Percentiles rank a stretch among this genome's conserved stretches.
Conservation (phyloP, 2,797 vertebrate species). For the Aulostomus chinensis region DNA sequence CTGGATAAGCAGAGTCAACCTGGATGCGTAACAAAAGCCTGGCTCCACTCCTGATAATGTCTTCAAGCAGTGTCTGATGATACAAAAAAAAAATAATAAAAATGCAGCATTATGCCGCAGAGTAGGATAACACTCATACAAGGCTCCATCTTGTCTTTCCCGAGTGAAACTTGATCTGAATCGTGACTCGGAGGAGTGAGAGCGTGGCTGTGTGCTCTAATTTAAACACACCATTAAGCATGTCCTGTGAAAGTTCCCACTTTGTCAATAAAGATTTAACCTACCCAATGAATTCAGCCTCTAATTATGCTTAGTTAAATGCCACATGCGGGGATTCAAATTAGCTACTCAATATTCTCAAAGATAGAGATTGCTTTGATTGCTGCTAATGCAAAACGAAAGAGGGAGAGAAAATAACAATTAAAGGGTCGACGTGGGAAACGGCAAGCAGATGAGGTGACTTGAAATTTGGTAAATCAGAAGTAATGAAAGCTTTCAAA, state of each 20-base stretch:
- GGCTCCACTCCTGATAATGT: conserved; percentile 27
- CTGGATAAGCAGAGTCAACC: conserved; percentile 59
- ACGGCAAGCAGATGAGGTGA: conserved; percentile 2
- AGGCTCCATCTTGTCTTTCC: conserved; percentile 53
- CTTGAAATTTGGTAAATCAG: not conserved
- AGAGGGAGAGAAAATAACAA: conserved; percentile 18
- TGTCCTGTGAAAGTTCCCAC: conserved; percentile 61
- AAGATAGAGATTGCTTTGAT: conserved; percentile 4
- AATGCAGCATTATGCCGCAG: not conserved
- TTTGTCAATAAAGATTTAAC: conserved; percentile 74
- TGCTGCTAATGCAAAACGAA: conserved; percentile 30
- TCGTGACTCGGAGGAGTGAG: conserved; percentile 48
- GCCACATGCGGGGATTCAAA: conserved; percentile 43
- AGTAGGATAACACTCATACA: conserved; percentile 14
- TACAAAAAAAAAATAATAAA: no score
- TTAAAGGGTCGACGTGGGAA: conserved; percentile 9
- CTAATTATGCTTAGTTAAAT: conserved; percentile 56
- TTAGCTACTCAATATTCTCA: conserved; percentile 43
- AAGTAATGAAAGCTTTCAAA: not conserved
- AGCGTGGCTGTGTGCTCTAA: conserved; percentile 39
- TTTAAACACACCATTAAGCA: conserved; percentile 73
- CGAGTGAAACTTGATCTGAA: conserved; percentile 57
- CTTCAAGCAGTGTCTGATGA: conserved; percentile 47
- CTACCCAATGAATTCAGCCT: conserved; percentile 54
- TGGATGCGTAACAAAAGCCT: conserved; percentile 60